Percentiles rank a stretch among this genome's conserved stretches.
phyloP scores from a whole-genome alignment of 2,113 vertebrate genomes.

The Myxocyprinus asiaticus region DNA sequence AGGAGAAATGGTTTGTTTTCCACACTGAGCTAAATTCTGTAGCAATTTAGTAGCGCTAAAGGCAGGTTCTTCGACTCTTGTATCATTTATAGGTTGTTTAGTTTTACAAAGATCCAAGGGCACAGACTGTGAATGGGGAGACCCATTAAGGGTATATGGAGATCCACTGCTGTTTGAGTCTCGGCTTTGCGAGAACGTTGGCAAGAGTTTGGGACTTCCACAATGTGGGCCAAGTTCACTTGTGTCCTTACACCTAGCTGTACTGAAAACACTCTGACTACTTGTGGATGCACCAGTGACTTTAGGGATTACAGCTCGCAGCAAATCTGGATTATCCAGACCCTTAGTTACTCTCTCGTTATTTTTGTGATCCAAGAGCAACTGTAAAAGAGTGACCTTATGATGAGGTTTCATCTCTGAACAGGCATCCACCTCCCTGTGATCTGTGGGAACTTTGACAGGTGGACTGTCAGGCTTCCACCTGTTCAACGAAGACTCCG shows the following conservation, averaged over 20 bases:
- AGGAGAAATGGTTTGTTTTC: constrained; percentile 69
- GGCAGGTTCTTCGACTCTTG: constrained; percentile 66
- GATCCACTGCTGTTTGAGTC: constrained; percentile 69
- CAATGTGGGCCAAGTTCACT: constrained; percentile 72
- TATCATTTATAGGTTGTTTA: constrained; percentile 68
- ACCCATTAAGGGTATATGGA: constrained; percentile 49
- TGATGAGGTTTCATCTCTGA: constrained; percentile 82
- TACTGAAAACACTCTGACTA: constrained; percentile 74
- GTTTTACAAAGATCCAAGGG: constrained; percentile 68
- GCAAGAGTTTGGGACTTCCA: constrained; percentile 60
- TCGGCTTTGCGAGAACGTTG: constrained; percentile 66
- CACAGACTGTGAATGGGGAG: constrained; percentile 55
- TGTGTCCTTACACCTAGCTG: constrained; percentile 61
- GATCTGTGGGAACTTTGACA: constrained; percentile 66
- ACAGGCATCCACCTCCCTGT: constrained; percentile 73
- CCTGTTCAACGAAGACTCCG: constrained; percentile 80
- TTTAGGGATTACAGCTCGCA: constrained; percentile 67
- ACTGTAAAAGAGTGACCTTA: constrained; percentile 85
- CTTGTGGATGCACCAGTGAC: constrained; percentile 70
- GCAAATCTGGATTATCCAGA: constrained; percentile 72
- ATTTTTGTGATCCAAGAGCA: constrained; percentile 85
- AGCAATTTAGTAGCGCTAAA: constrained; percentile 88
- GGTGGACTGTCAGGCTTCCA: constrained; percentile 82
- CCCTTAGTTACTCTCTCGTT: constrained; percentile 73
- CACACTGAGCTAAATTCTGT: constrained; percentile 86